A percentile compares a stretch with the other conserved stretches of the same genome.
Evolutionary conservation across 2,888 invertebrate species (phyloP).

Genomic region (Drosophila kanekoi): DNA sequence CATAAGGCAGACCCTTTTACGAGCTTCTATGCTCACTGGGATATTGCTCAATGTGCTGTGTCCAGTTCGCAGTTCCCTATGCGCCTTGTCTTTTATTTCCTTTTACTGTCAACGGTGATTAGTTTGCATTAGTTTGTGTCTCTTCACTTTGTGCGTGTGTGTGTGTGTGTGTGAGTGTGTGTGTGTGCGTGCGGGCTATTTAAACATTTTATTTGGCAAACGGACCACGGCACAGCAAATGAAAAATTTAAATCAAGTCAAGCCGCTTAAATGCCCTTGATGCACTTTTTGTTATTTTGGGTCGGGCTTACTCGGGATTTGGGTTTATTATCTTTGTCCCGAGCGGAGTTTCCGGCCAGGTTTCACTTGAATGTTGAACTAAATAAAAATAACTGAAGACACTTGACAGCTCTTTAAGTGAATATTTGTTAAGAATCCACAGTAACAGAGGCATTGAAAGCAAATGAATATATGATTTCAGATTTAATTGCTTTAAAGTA

Average conservation of each 20-base stretch:
- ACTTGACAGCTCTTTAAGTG: constrained; percentile 6
- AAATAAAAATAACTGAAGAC: neutral
- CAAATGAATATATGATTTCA: neutral
- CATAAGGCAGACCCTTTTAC: constrained; percentile 42
- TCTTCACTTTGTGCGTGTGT: constrained; percentile 7
- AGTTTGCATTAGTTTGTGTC: constrained; percentile 65
- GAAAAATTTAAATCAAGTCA: constrained; percentile 65
- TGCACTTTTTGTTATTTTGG: constrained; percentile 51
- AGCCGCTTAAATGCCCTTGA: constrained; percentile 46
- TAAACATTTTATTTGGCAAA: constrained; percentile 42
- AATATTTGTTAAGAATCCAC: neutral
- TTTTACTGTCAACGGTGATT: constrained; percentile 73
- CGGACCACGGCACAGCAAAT: constrained; percentile 21
- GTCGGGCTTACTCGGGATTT: constrained; percentile 24
- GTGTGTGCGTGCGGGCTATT: constrained; percentile 1
- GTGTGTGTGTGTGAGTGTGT: constrained; percentile 13
- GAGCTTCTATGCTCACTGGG: constrained; percentile 42
- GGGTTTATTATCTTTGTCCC: constrained; percentile 15
- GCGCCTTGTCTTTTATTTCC: constrained; percentile 41
- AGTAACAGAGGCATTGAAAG: neutral
- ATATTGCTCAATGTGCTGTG: constrained; percentile 35
- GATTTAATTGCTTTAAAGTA: neutral
- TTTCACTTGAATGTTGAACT: neutral
- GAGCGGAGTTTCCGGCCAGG: neutral
- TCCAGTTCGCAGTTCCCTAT: constrained; percentile 38